A percentile compares a stretch with the other conserved stretches of the same genome.
Conservation (phyloP, 2,888 invertebrate species). For the Drosophila prolongata region DNA sequence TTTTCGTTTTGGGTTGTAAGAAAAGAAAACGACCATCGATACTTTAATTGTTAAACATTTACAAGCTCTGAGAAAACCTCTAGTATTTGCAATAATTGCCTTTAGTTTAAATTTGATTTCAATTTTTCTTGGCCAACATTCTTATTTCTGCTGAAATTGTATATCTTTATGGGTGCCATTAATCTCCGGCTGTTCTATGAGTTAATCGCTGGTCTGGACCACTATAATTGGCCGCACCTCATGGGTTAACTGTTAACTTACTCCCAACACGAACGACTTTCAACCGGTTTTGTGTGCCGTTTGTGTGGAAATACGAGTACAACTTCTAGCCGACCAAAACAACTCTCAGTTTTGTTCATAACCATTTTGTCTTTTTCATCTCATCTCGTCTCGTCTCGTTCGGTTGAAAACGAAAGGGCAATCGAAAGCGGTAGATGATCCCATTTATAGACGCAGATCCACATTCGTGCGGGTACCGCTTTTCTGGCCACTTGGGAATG, state of each 20-base stretch:
- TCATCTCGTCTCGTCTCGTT: slow-evolving; percentile 14
- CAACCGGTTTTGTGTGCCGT: slow-evolving; percentile 58
- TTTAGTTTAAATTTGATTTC: not conserved
- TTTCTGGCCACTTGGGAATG: slow-evolving; percentile 17
- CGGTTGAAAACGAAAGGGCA: slow-evolving; percentile 76
- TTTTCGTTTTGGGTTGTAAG: no score
- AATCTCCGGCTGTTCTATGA: slow-evolving; percentile 15
- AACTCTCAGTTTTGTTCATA: slow-evolving; percentile 62
- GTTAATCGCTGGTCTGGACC: slow-evolving; percentile 3
- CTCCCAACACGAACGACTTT: slow-evolving; percentile 23
- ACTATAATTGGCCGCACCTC: slow-evolving; percentile 35
- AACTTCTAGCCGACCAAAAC: slow-evolving; percentile 67
- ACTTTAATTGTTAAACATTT: no score
- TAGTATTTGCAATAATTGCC: not conserved
- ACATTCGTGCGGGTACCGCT: not conserved
- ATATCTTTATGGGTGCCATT: slow-evolving; percentile 20
- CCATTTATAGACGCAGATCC: slow-evolving; percentile 30
- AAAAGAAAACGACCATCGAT: no score
- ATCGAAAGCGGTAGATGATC: slow-evolving; percentile 53
- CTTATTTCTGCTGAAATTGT: not conserved
- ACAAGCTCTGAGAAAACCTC: no score
- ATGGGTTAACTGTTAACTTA: slow-evolving; percentile 20
- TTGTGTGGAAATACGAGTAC: slow-evolving; percentile 39
- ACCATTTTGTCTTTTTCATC: slow-evolving; percentile 4
- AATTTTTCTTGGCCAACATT: not conserved